Evolutionary conservation across 2,113 vertebrate species (phyloP), one percentile per base, ranked within the genome.

Genomic region (Perca flavescens): DNA sequence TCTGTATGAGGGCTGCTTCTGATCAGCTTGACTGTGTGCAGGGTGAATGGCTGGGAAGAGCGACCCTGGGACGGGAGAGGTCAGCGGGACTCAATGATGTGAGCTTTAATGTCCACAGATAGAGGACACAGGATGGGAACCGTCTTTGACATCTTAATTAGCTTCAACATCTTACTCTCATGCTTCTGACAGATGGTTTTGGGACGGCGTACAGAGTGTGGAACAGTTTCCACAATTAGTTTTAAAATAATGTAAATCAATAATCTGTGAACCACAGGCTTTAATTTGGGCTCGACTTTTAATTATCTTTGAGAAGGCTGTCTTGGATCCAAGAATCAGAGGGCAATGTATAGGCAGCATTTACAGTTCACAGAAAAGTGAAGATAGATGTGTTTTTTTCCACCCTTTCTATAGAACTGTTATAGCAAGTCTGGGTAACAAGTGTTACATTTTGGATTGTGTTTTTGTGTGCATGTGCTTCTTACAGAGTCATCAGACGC

Each of bases 401-500:
- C n/a, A n/a, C 25, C 25, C 25, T 25, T 25, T 25, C 25, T n/a
- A 1, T n/a, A 50, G 4, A 54, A 54, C 12, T 74, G 21, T 56
- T 46, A 46, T 14, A 19, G 15, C 25, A 52, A 6, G 36, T 53
- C 21, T 69, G 2, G 2, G 10, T 64, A 66, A 54, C 22, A 71
- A 63, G 1, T 31, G 6, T 47, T 10, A 28, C 0, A 63, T 54
- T 14, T 21, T 28, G 34, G 8, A 8, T 36, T 25, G 12, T 54
- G 0, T 74, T 47, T 64, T 49, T 60, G 61, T 78, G 36, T 57
- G 79, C 2, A 10, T 72, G 34, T 54, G 77, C 2, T 17, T 74
- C 97, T 97, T 96, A 99, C 98, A 0, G 96, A 97, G 91, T 99
- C 98, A 2, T 98, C 97, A 25, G 96, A 95, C 56, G 96, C 97